Evolutionary conservation across 1,140 invertebrate genomes (phyloP).

Genomic region (Oscheius sp.): DNA sequence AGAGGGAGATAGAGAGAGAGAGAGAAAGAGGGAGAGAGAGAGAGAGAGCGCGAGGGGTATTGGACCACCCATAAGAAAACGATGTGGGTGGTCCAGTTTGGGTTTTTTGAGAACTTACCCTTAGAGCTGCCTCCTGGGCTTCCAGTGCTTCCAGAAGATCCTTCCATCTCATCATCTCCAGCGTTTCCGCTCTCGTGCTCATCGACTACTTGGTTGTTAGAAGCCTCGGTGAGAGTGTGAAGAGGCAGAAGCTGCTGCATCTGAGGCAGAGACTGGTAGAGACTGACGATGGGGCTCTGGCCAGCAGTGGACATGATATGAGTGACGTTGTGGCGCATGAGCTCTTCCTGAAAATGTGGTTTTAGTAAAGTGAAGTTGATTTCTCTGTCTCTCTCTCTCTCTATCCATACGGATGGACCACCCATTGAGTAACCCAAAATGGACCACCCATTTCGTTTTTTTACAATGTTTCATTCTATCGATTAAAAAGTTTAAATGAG

Average conservation of each 20-base stretch:
- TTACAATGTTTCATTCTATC: no score
- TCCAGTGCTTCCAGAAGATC: slow-evolving; percentile 8
- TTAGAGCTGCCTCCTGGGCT: slow-evolving; percentile 20
- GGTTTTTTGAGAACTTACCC: neutral
- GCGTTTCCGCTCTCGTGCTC: neutral
- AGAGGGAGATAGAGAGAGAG: no score
- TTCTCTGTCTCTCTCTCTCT: no score
- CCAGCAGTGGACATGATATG: slow-evolving; percentile 4
- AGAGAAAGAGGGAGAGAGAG: no score
- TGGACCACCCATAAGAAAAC: no score
- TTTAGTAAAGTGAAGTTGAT: no score
- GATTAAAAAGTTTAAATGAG: no score
- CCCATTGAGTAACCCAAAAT: neutral
- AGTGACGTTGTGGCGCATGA: slow-evolving; percentile 23
- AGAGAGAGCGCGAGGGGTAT: no score
- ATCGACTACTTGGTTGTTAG: neutral
- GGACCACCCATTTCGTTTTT: no score
- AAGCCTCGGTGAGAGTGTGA: neutral
- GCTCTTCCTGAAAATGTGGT: slow-evolving; percentile 12
- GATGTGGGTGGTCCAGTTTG: no score
- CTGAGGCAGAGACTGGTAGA: slow-evolving; percentile 15
- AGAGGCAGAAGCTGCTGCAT: slow-evolving; percentile 6
- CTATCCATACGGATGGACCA: neutral
- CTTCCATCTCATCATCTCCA: slow-evolving; percentile 32
- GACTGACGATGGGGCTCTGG: slow-evolving; percentile 2